Evolutionary conservation across 2,888 invertebrate genomes (phyloP).

Genomic region (Tetragonisca angustula): DNA sequence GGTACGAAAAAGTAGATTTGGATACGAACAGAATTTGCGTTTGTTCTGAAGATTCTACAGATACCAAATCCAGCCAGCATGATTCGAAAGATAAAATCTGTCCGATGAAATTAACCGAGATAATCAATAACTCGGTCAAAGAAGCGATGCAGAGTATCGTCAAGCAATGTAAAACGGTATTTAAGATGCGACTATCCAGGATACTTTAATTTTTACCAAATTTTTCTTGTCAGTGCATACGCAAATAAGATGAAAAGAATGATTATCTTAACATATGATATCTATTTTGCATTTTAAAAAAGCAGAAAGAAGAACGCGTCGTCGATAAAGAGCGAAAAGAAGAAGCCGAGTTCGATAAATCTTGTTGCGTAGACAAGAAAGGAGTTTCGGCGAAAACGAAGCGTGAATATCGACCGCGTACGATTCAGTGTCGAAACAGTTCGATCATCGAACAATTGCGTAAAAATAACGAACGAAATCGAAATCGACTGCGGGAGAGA

Average conservation of each 20-base stretch:
- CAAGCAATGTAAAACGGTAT: slow-evolving; percentile 69
- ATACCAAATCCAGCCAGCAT: not conserved
- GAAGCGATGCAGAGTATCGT: slow-evolving; percentile 72
- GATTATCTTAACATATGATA: not conserved
- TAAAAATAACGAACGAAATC: not conserved
- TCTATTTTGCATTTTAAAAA: not conserved
- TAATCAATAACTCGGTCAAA: slow-evolving; percentile 74
- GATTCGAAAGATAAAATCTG: slow-evolving; percentile 38
- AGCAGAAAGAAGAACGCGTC: slow-evolving; percentile 19
- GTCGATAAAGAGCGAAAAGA: not conserved
- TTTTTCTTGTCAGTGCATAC: not conserved
- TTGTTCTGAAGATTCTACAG: not conserved
- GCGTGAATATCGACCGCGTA: not conserved
- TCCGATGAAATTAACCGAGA: slow-evolving; percentile 63
- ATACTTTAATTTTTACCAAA: slow-evolving; percentile 19
- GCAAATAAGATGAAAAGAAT: not conserved
- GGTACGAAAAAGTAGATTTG: not conserved
- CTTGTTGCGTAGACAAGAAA: not conserved
- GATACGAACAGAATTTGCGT: slow-evolving; percentile 18
- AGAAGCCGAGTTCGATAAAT: not conserved
- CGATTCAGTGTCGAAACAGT: not conserved
- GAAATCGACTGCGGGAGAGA: slow-evolving; percentile 7
- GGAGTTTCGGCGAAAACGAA: not conserved
- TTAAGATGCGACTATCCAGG: slow-evolving; percentile 66
- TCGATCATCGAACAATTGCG: not conserved